These are phyloP conservation scores for Oscheius sp. DNA, from an alignment of 2,888 invertebrate species.

Conservation along the genomic window DNA sequence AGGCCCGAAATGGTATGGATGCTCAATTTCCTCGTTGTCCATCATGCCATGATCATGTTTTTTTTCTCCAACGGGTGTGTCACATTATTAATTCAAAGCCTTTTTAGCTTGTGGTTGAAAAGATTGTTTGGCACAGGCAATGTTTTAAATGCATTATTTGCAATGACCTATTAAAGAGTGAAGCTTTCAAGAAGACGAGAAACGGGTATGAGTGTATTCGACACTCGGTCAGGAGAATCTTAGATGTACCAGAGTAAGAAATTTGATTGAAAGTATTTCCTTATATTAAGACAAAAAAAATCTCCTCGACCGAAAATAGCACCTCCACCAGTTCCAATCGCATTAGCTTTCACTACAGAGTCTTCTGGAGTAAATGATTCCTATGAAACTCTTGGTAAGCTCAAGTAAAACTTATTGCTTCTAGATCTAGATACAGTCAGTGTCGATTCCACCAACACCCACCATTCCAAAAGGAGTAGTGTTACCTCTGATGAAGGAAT, in stretches of 20 bases:
- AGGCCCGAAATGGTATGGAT: slow-evolving; percentile 35
- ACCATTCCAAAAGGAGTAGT: not conserved
- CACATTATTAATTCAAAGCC: not conserved
- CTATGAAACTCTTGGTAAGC: slow-evolving; percentile 1
- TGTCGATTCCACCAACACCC: too few species aligned
- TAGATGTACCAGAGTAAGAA: slow-evolving; percentile 29
- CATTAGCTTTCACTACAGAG: not conserved
- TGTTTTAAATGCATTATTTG: slow-evolving; percentile 36
- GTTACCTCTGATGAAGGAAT: not conserved
- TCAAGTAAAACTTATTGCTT: not conserved
- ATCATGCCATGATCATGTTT: slow-evolving; percentile 34
- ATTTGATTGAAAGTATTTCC: not conserved
- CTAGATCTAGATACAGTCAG: too few species aligned
- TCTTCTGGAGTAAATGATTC: not conserved
- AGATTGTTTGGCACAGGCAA: slow-evolving; percentile 31
- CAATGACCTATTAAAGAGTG: slow-evolving; percentile 13
- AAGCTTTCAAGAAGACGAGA: slow-evolving; percentile 30
- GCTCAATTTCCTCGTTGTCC: slow-evolving; percentile 34
- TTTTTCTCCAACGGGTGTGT: slow-evolving; percentile 33
- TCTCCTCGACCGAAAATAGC: slow-evolving; percentile 36
- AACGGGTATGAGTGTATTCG: slow-evolving; percentile 32
- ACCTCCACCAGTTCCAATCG: slow-evolving; percentile 31
- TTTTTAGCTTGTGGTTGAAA: slow-evolving; percentile 30
- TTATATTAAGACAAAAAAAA: slow-evolving; percentile 7
- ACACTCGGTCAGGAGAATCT: slow-evolving; percentile 33